Evolutionary conservation across 2,797 vertebrate species (phyloP), one percentile per base, ranked within the genome.

Genomic region (Nothura maculosa): DNA sequence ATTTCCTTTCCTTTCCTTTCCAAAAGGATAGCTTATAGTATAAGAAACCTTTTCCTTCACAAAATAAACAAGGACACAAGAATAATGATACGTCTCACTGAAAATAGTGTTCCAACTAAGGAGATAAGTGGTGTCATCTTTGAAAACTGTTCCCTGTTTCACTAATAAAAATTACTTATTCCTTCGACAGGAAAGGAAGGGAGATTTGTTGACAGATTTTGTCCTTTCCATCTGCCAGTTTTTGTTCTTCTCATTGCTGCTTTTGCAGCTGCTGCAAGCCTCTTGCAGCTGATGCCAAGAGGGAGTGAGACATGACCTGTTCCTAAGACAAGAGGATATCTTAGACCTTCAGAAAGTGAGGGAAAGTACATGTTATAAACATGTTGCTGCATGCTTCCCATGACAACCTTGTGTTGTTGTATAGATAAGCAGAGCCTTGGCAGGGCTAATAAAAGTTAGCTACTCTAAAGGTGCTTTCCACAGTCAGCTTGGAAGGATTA

Each of bases 61-160:
- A 81, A n/a, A 85, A 81, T 43, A 76, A 87, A 30, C 67, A 94
- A 90, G 87, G 87, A 90, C 84, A 72, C 28, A 58, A 74, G 60
- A 82, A 85, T 64, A 30, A 22, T 62, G 77, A 93, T 83, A 38
- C 2, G 81, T 36, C 28, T 87, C 20, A 42, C 3, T 81, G 63
- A 92, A 83, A 93, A 89, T 40, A 75, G 38, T 54, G 30, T 72
- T 94, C 25, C 18, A 73, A 38, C 58, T 69, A 83, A 72, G 2
- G 6, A 89, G 66, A 66, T 40, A 79, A 79, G 42, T 75, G 58
- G 34, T 87, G 76, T 55, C 38, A 42, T 81, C 81, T 92, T 85
- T 93, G 42, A 85, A 76, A 93, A 92, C 38, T 55, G 66, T 40
- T 69, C 48, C 57, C 34, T 85, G 89, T 57, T 82, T 87, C 64